phyloP scores from a whole-genome alignment of 35 echinoderm and acorn worm genomes.

The Lytechinus pictus region DNA sequence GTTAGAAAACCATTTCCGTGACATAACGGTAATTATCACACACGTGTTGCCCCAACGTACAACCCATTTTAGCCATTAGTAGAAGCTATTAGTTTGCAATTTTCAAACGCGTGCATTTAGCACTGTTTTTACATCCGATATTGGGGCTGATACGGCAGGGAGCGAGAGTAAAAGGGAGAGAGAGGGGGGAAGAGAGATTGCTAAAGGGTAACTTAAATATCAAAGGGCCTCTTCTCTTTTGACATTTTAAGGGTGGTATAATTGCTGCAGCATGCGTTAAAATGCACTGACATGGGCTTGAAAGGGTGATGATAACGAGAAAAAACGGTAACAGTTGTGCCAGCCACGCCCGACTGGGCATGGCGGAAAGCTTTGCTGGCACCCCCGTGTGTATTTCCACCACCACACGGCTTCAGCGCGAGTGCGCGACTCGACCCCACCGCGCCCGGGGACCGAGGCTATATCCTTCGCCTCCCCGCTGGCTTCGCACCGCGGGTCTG shows the following conservation, averaged over 20 bases:
- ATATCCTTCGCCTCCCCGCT: conserved; percentile 17
- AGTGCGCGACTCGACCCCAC: neutral
- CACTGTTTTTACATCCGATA: neutral
- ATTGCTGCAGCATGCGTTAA: conserved; percentile 35
- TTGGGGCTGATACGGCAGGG: neutral
- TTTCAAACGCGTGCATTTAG: conserved; percentile 20
- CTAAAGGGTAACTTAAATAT: neutral
- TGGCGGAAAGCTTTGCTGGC: neutral
- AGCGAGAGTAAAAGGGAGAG: neutral
- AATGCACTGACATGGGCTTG: conserved; percentile 3
- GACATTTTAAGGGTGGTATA: conserved; percentile 24
- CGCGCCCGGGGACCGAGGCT: conserved; percentile 37
- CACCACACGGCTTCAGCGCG: neutral
- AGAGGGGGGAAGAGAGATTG: neutral
- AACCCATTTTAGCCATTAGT: conserved; percentile 14
- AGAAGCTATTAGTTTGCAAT: conserved; percentile 23
- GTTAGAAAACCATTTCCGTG: neutral
- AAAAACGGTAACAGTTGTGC: conserved; percentile 50
- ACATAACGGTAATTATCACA: neutral
- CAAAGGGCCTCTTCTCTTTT: neutral
- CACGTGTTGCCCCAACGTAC: conserved; percentile 8
- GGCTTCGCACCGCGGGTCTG: conserved; percentile 26
- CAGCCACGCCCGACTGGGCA: conserved; percentile 28
- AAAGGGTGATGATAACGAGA: neutral
- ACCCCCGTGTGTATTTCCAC: conserved; percentile 12